Base-by-base conservation (phyloP, 1,140 invertebrate genomes). In the Lamellibrachia luymesi region DNA sequence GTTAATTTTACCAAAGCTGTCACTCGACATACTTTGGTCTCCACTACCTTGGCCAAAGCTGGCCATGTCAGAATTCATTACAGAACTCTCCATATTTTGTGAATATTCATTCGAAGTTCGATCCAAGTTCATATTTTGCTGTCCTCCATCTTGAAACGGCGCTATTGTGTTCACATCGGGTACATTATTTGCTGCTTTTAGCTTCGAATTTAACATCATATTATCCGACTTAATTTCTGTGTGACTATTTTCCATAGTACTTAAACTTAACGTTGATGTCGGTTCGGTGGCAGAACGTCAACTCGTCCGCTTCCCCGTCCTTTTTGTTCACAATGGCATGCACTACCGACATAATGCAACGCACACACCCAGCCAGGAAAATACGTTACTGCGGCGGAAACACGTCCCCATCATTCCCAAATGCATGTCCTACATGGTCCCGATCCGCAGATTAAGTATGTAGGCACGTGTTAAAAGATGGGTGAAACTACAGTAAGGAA, bases 91-190 rank as follows among this genome's bases (percentile, higher is more conserved):
- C 94, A 95, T 94, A 91, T 93, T 93, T 93, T 94, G 93, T 92
- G 94, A 91, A 94, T 94, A 95, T 51, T 95, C 95, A 94, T 93
- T 94, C 92, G 91, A n/a, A 27, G 90, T 92, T 64, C 94, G 94
- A 93, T 95, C 95, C 90, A 94, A 94, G 93, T 95, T 95, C 94
- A 92, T 90, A 51, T 95, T 95, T 93, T 95, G 94, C 91, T 95
- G 95, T 94, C 95, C 95, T 94, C 95, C 95, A 96, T 96, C 95
- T 96, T 96, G 95, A 94, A 95, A 95, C 92, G 95, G 95, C 94
- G 95, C 95, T 95, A 95, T 95, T 95, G 95, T 95, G 94, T 94
- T 95, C 91, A 93, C 92, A 93, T 95, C 94, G 93, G 94, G 92
- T 52, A 93, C 93, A 93, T 94, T 94, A 92, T 93, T 95, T 64